Evolutionary conservation across 30 jellyfish, hydroid and myxozoan genomes (phyloP).

Genomic region (Pseudorhiza aurosa): DNA sequence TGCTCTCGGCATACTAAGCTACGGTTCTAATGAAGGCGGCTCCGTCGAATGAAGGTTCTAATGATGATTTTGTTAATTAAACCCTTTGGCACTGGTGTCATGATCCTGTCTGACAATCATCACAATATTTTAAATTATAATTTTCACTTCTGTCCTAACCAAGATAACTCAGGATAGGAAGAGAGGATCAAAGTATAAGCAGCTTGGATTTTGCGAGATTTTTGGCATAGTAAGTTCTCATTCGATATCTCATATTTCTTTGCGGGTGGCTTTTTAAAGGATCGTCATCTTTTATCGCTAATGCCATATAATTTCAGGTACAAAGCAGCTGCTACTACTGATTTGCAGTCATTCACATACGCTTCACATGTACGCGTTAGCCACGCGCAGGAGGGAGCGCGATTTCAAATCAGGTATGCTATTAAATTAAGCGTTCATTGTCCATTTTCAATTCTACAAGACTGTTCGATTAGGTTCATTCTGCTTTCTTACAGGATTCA

Average conservation of each 20-base stretch:
- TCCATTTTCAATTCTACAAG: too few species aligned
- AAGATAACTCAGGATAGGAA: neutral
- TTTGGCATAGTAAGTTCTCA: neutral
- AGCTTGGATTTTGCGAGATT: constrained; percentile 19
- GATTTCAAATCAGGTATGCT: neutral
- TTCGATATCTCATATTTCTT: constrained; percentile 13
- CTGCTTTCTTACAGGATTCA: too few species aligned
- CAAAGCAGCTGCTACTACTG: neutral
- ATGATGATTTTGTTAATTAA: too few species aligned
- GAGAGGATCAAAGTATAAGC: constrained; percentile 16
- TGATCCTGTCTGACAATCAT: too few species aligned
- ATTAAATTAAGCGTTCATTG: neutral
- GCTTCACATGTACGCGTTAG: neutral
- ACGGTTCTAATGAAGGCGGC: too few species aligned
- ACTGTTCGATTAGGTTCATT: too few species aligned
- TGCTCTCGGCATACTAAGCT: too few species aligned
- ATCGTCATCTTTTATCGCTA: neutral
- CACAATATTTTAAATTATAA: too few species aligned
- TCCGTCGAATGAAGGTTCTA: too few species aligned
- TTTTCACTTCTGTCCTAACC: too few species aligned
- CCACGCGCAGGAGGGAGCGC: neutral
- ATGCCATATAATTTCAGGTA: neutral
- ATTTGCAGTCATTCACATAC: neutral
- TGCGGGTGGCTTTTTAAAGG: constrained; percentile 5
- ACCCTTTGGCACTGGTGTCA: too few species aligned